A percentile compares a stretch with the other conserved stretches of the same genome.
These are phyloP conservation scores for Fulmarus glacialis DNA, from an alignment of 2,113 vertebrate species.

Conservation along the genomic window DNA sequence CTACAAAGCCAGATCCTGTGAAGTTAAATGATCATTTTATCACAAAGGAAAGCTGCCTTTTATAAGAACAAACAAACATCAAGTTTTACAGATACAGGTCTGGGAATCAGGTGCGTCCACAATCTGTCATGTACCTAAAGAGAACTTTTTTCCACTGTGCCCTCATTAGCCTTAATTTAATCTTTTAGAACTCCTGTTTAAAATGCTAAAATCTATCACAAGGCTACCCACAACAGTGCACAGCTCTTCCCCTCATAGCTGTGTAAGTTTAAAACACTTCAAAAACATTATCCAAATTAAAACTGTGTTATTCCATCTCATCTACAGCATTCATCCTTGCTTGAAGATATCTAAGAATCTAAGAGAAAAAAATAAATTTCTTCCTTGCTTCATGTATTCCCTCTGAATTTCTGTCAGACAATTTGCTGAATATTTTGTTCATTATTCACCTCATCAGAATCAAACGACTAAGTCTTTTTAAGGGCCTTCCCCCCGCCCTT, in stretches of 20 bases:
- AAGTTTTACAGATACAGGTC: background rate
- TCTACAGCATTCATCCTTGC: background rate
- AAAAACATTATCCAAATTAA: background rate
- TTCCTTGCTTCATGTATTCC: background rate
- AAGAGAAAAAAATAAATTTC: background rate
- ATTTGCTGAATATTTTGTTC: background rate
- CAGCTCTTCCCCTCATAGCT: background rate
- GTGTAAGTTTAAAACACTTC: background rate
- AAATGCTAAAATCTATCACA: background rate
- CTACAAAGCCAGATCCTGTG: background rate
- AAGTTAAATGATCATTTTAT: background rate
- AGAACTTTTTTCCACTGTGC: background rate
- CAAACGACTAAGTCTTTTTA: background rate
- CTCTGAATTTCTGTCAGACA: background rate
- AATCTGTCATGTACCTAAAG: background rate
- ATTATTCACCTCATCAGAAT: background rate
- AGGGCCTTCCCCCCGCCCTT: fast-evolving
- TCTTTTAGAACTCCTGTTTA: background rate
- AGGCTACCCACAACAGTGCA: background rate
- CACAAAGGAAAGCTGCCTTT: background rate
- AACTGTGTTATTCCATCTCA: background rate
- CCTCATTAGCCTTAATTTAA: background rate
- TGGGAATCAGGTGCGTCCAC: fast-evolving
- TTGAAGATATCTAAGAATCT: background rate
- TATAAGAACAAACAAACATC: background rate